Conservation (phyloP, 2,797 vertebrate species). For the Malacoctenus gilli region DNA sequence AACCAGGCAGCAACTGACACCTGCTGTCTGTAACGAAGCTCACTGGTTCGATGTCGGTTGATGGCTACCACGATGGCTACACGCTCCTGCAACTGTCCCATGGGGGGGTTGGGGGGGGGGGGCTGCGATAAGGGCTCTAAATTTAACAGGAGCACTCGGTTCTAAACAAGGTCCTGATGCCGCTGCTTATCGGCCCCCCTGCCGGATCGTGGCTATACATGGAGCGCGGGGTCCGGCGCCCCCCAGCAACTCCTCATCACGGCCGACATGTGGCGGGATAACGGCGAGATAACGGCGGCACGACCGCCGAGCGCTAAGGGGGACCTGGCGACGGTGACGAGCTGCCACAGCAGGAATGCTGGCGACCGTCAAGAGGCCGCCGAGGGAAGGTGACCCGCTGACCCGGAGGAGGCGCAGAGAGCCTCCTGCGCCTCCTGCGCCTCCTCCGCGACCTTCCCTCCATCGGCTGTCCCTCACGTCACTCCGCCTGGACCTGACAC, state of each 20-base stretch:
- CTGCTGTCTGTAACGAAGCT: too few relatives aligned
- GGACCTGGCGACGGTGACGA: conserved; percentile 4
- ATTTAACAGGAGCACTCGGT: conserved; percentile 87
- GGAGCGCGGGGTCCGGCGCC: conserved; percentile 82
- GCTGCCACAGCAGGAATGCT: conserved; percentile 50
- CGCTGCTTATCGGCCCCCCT: conserved; percentile 89
- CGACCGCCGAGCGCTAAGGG: conserved; percentile 1
- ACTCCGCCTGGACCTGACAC: too few relatives aligned
- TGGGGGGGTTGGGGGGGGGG: conserved; percentile 60
- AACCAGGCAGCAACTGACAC: too few relatives aligned
- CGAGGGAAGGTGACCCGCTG: too few relatives aligned
- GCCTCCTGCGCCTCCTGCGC: too few relatives aligned
- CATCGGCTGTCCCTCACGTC: too few relatives aligned
- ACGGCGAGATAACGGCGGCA: too few relatives aligned
- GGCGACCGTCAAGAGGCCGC: conserved; percentile 9
- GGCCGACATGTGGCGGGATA: conserved; percentile 84
- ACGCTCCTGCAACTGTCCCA: conserved; percentile 57
- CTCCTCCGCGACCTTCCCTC: too few relatives aligned
- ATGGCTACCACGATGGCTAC: conserved; percentile 45
- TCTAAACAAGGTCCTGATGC: conserved; percentile 91
- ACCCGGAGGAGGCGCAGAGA: too few relatives aligned
- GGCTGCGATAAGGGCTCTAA: conserved; percentile 81
- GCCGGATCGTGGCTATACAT: conserved; percentile 91
- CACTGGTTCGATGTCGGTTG: too few relatives aligned
- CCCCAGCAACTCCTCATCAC: conserved; percentile 85